Percentiles rank a stretch among this genome's conserved stretches.
These are phyloP conservation scores for Varanus salvator DNA, from an alignment of 2,113 vertebrate genomes.

Conservation along the genomic window DNA sequence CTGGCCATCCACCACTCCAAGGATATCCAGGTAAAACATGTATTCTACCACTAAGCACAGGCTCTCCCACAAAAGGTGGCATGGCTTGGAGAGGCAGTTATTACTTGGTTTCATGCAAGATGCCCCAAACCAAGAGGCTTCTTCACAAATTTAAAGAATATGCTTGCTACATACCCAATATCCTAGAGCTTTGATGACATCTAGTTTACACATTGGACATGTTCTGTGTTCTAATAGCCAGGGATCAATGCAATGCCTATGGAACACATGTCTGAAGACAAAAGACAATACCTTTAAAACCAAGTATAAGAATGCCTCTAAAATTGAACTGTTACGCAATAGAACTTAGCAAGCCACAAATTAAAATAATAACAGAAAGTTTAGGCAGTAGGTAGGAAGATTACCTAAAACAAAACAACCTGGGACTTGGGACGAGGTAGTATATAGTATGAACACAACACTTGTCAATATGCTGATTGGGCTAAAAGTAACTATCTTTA, in stretches of 20 bases:
- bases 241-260: constrained; percentile 84
- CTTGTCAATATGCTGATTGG: neutral
- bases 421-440: neutral
- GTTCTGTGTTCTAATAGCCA: constrained; percentile 86
- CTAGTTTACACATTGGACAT: constrained; percentile 87
- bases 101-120: neutral
- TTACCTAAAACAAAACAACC: neutral
- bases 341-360: neutral
- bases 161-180: constrained; percentile 80
- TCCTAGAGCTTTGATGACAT: constrained; percentile 86
- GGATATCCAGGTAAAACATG: neutral
- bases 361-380: neutral
- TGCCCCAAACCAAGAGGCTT: neutral
- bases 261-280: constrained; percentile 84
- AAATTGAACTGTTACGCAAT: neutral
- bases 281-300: constrained; percentile 52
- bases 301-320: neutral
- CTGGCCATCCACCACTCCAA: neutral
- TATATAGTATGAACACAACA: neutral
- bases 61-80: neutral
- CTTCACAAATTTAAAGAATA: neutral
- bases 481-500: neutral
- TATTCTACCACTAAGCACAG: neutral
- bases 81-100: neutral
- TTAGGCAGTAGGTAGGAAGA: neutral